Conservation (phyloP, 2,797 vertebrate genomes). For the Sebastiscus albofasciatus region DNA sequence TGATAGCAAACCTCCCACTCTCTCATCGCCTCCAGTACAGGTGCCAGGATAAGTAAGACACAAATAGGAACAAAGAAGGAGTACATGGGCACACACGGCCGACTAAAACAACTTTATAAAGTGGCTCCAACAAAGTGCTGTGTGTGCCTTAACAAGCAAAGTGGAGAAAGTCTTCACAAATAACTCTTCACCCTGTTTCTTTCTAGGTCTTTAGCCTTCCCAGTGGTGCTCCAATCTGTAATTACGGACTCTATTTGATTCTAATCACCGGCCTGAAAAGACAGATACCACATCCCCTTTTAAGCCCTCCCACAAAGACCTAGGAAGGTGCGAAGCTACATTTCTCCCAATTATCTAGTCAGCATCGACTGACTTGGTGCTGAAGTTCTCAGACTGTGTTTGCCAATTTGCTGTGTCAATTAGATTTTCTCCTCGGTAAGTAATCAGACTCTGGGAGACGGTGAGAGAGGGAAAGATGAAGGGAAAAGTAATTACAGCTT, state of each 20-base stretch:
- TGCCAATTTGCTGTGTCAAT: slow-evolving; percentile 82
- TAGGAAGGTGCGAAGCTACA: slow-evolving; percentile 51
- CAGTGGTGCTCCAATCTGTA: slow-evolving; percentile 63
- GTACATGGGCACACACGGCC: not conserved
- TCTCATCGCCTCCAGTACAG: not conserved
- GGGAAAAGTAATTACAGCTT: slow-evolving; percentile 75
- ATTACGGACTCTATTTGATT: slow-evolving; percentile 78
- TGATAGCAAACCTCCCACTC: slow-evolving; percentile 4
- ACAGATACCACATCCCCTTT: slow-evolving; percentile 67
- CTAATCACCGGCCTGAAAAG: slow-evolving; percentile 68
- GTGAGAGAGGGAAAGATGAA: slow-evolving; percentile 66
- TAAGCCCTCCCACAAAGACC: slow-evolving; percentile 66
- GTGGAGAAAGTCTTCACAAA: slow-evolving; percentile 48
- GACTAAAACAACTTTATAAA: slow-evolving; percentile 11
- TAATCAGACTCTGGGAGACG: slow-evolving; percentile 71
- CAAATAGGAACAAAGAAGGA: not conserved
- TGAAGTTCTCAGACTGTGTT: slow-evolving; percentile 75
- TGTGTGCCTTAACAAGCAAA: slow-evolving; percentile 32
- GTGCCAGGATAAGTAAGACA: not conserved
- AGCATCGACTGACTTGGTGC: slow-evolving; percentile 65
- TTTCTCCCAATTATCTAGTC: slow-evolving; percentile 74
- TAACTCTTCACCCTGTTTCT: slow-evolving; percentile 36
- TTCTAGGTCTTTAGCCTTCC: slow-evolving; percentile 55
- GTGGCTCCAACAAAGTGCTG: not conserved
- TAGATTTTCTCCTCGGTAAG: slow-evolving; percentile 81